phyloP scores from a whole-genome alignment of 2,797 vertebrate genomes.

The Hydrophis major region DNA sequence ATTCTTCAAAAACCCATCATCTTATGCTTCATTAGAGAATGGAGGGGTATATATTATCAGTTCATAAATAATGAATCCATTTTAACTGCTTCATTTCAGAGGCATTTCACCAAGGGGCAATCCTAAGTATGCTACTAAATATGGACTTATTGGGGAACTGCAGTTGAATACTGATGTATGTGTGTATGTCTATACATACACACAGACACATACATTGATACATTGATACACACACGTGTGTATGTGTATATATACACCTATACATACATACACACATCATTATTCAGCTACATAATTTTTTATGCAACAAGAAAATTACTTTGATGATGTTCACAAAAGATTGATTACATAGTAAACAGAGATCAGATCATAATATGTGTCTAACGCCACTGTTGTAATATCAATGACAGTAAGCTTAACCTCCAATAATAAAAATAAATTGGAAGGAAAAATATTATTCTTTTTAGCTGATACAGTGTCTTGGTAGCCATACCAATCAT shows the following conservation, averaged over 20 bases:
- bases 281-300: not conserved
- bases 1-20: slow-evolving; percentile 11
- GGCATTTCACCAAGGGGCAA: not conserved
- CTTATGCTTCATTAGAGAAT: slow-evolving; percentile 5
- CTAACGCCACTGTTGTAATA: not conserved
- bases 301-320: not conserved
- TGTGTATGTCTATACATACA: not conserved
- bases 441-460: not conserved
- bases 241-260: too few species aligned
- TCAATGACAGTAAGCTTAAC: not conserved
- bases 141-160: not conserved
- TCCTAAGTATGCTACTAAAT: not conserved
- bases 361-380: not conserved
- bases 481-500: not conserved
- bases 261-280: not conserved
- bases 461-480: not conserved
- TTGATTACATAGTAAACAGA: not conserved
- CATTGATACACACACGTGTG: not conserved
- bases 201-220: not conserved
- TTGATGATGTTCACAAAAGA: not conserved
- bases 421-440: not conserved
- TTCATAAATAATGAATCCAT: not conserved
- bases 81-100: not conserved
- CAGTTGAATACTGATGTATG: not conserved
- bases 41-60: not conserved